phyloP scores from a whole-genome alignment of 2,888 invertebrate genomes.

The Lepidocyrtinus sp. region DNA sequence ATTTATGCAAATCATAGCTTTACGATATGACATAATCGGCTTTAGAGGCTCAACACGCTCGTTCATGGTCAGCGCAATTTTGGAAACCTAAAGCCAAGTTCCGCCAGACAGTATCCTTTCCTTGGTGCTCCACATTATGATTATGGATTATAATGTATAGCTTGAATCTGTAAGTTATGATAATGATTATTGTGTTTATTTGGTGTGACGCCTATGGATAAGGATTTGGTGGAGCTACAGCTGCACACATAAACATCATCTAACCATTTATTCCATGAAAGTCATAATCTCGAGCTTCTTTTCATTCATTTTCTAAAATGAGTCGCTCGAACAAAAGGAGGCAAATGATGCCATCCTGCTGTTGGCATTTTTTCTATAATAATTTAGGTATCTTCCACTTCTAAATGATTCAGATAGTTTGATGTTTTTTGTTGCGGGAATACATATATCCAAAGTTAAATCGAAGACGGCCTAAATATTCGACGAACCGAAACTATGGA shows the following conservation, averaged over 20 bases:
- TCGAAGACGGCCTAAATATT: slow-evolving; percentile 16
- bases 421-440: too few species aligned
- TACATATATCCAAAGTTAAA: background rate
- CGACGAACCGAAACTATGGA: slow-evolving; percentile 78
- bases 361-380: background rate
- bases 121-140: background rate
- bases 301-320: background rate
- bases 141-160: slow-evolving; percentile 6
- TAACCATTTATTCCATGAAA: background rate
- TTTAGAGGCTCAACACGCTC: slow-evolving; percentile 5
- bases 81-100: background rate
- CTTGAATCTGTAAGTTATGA: background rate
- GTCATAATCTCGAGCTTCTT: background rate
- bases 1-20: slow-evolving; percentile 13
- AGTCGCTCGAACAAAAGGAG: background rate
- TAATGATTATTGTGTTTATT: slow-evolving; percentile 13
- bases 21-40: slow-evolving; percentile 11
- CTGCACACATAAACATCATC: background rate
- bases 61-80: background rate
- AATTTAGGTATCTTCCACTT: slow-evolving; percentile 6
- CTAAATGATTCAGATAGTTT: too few species aligned
- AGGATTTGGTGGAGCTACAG: background rate
- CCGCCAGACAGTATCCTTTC: background rate
- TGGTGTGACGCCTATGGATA: slow-evolving; percentile 1
- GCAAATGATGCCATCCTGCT: background rate